phyloP scores from a whole-genome alignment of 2,888 invertebrate species.

The Coelinius sp. region DNA sequence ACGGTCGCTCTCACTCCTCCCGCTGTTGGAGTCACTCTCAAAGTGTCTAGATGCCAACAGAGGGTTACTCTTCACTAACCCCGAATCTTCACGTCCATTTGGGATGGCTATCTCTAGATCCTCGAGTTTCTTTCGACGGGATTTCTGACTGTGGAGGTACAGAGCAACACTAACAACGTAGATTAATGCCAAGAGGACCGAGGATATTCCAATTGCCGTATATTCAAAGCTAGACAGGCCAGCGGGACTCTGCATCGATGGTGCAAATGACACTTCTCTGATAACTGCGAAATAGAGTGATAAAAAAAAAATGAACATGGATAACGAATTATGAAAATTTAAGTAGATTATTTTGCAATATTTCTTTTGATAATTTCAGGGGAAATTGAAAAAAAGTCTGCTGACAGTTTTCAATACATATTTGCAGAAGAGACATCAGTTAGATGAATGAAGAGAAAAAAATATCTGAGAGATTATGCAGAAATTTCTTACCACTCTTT shows the following conservation, averaged over 20 bases:
- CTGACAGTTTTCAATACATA: too few species aligned
- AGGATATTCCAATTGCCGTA: conserved; percentile 86
- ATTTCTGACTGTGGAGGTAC: conserved; percentile 83
- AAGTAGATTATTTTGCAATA: too few species aligned
- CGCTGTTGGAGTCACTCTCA: conserved; percentile 62
- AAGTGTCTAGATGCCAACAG: conserved; percentile 78
- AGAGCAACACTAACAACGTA: conserved; percentile 89
- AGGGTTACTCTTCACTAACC: conserved; percentile 85
- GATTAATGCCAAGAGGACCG: conserved; percentile 86
- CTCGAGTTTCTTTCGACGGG: conserved; percentile 67
- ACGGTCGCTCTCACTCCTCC: conserved; percentile 53
- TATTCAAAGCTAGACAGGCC: conserved; percentile 84
- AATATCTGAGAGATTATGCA: background rate
- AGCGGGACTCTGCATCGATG: conserved; percentile 72
- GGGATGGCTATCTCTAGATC: conserved; percentile 66
- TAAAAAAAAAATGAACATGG: background rate
- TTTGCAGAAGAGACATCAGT: too few species aligned
- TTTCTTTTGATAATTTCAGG: too few species aligned
- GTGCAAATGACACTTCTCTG: conserved; percentile 83
- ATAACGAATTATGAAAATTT: background rate
- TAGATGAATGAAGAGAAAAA: too few species aligned
- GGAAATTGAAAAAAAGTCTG: too few species aligned
- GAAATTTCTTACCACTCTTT: conserved; percentile 75
- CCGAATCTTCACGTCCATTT: conserved; percentile 74
- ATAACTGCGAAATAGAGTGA: conserved; percentile 75